Evolutionary conservation across 2,797 vertebrate genomes (phyloP).

Genomic region (Gobio occitaniae): DNA sequence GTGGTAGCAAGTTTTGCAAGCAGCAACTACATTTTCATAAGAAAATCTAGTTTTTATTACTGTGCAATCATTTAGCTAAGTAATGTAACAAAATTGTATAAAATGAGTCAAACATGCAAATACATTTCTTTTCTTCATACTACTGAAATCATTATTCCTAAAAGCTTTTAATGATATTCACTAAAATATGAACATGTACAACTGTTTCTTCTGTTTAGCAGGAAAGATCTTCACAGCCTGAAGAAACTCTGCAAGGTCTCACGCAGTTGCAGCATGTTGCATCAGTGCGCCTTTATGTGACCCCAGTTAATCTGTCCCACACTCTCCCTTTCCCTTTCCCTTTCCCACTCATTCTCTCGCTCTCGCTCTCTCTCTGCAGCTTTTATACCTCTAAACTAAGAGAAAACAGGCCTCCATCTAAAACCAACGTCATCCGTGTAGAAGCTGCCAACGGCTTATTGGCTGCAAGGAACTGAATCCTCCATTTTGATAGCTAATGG

Average conservation of each 20-base stretch:
- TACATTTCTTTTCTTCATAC: neutral
- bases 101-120: neutral
- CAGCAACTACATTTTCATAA: neutral
- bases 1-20: neutral
- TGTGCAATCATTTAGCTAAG: neutral
- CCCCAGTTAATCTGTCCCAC: slow-evolving; percentile 47
- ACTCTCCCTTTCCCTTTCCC: neutral
- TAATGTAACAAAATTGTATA: too few relatives aligned
- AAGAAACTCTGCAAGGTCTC: slow-evolving; percentile 16
- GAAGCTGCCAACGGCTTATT: slow-evolving; percentile 19
- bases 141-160: neutral
- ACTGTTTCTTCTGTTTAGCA: neutral
- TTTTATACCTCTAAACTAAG: slow-evolving; percentile 39
- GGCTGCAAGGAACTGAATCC: slow-evolving; percentile 16
- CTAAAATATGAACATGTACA: neutral
- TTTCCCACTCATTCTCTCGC: neutral
- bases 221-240: neutral
- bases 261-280: slow-evolving; percentile 68
- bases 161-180: neutral
- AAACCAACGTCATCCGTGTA: slow-evolving; percentile 43
- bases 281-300: slow-evolving; percentile 64
- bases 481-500: slow-evolving; percentile 51
- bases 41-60: neutral
- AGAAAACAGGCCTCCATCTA: slow-evolving; percentile 52
- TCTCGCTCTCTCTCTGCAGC: neutral